These are phyloP conservation scores for Phasianus colchicus DNA, from an alignment of 2,113 vertebrate genomes.

Conservation along the genomic window DNA sequence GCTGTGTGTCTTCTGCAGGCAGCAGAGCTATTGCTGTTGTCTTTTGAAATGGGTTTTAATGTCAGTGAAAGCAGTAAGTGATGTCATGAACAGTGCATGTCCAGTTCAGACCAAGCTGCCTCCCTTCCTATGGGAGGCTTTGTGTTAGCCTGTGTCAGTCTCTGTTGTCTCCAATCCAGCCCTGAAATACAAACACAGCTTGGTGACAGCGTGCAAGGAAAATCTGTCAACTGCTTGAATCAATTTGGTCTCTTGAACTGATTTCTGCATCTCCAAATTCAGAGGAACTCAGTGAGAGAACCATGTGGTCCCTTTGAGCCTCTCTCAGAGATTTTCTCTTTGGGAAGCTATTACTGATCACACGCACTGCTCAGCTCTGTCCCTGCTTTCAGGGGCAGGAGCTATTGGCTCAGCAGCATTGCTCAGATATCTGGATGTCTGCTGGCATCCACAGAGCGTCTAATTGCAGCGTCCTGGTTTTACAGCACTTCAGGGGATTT, in stretches of 20 bases:
- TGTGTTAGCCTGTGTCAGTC: background rate
- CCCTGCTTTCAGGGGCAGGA: background rate
- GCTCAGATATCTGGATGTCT: background rate
- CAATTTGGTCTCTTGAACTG: background rate
- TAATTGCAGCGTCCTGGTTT: background rate
- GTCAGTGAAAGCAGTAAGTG: background rate
- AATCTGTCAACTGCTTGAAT: background rate
- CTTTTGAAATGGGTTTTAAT: background rate
- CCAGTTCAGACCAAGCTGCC: background rate
- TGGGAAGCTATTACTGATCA: too few relatives aligned
- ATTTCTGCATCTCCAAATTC: background rate
- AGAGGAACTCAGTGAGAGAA: background rate
- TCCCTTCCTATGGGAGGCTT: rapidly evolving
- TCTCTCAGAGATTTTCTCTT: too few relatives aligned
- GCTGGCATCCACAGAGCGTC: background rate
- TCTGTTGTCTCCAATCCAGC: background rate
- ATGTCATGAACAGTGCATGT: rapidly evolving
- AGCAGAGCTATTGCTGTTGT: background rate
- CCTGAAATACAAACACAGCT: background rate
- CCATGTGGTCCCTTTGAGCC: rapidly evolving
- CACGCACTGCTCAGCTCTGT: background rate
- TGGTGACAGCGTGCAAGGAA: background rate
- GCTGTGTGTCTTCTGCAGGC: background rate
- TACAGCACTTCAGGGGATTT: slow-evolving; percentile 3
- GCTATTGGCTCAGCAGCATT: background rate